These are phyloP conservation scores for Habroteleia sp. DNA, from an alignment of 2,888 invertebrate genomes.

Conservation along the genomic window DNA sequence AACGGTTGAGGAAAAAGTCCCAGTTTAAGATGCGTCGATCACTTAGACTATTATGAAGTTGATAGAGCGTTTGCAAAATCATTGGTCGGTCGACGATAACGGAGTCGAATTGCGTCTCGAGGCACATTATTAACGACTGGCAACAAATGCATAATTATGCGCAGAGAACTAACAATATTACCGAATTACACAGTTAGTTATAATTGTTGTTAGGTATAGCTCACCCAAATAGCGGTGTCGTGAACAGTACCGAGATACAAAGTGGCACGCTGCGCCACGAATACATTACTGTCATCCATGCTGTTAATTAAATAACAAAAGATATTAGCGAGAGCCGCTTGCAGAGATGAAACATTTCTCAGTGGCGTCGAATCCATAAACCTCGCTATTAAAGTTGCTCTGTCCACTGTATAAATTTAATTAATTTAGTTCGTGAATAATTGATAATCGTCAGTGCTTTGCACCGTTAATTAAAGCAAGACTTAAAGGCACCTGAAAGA, in stretches of 20 bases:
- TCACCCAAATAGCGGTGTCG: constrained; percentile 91
- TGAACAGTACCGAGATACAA: constrained; percentile 96
- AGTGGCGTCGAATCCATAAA: constrained; percentile 96
- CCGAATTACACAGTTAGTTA: background rate
- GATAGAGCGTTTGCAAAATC: constrained; percentile 96
- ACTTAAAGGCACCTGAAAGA: constrained; percentile 85
- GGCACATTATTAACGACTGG: constrained; percentile 93
- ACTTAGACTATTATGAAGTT: constrained; percentile 95
- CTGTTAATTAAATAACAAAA: constrained; percentile 98
- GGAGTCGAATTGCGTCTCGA: constrained; percentile 98
- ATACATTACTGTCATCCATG: constrained; percentile 96
- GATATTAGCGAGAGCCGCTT: constrained; percentile 96
- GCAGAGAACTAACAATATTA: constrained; percentile 1
- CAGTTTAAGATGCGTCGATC: constrained; percentile 95
- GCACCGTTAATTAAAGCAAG: too few species aligned
- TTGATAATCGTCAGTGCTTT: too few species aligned
- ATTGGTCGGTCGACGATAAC: constrained; percentile 98
- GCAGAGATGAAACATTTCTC: constrained; percentile 90
- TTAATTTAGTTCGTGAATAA: too few species aligned
- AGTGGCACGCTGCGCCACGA: constrained; percentile 96
- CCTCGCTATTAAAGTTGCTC: constrained; percentile 94
- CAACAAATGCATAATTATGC: constrained; percentile 65
- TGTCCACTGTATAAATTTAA: constrained; percentile 85
- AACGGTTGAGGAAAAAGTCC: constrained; percentile 98
- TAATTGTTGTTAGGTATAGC: constrained; percentile 54